Base-by-base conservation (phyloP, 2,797 vertebrate genomes). In the Staurois parvus region DNA sequence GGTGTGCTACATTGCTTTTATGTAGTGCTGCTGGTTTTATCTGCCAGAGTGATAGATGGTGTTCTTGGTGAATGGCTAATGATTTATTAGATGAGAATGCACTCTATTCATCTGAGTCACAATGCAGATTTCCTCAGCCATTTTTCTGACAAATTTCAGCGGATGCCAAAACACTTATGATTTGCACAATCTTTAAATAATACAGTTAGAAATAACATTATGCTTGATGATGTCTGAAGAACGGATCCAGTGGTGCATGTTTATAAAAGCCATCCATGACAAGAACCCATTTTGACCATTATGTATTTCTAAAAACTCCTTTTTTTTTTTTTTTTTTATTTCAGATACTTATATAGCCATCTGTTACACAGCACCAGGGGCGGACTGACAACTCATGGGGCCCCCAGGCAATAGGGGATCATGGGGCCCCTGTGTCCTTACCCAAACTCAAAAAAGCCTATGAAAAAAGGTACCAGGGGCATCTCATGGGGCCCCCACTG, bases 51-150 rank as follows among this genome's bases (percentile, higher is more conserved):
- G 79, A 86, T 86, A 67, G 74, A 86, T 83, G 74, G 68, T 37
- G 72, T 77, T 82, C 74, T 82, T n/a, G 79, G 45, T 72, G 76
- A 77, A 72, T 64, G 42, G 79, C 37, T 48, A 45, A 86, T 86
- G 85, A 82, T 83, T 86, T 86, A 86, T 82, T 72, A 42, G 37
- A 40, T 30, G 56, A 78, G 85, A 79, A 86, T 83, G 74, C 45
- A 76, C 66, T 82, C 74, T 77, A 80, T 76, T 86, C 67, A 83
- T 83, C 59, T 64, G 85, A 83, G 85, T 86, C 85, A 86, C 85
- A 28, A 37, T 83, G 74, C 79, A 86, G 85, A 83, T 74, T 72
- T 86, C 75, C 85, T 82, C 45, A 52, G 29, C 17, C 66, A 42
- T 74, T 77, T 59, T 69, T 84, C 73, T 69, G 64, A 84, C 59